phyloP scores from a whole-genome alignment of 2,797 vertebrate species.

The Rousettus madagascariensis region DNA sequence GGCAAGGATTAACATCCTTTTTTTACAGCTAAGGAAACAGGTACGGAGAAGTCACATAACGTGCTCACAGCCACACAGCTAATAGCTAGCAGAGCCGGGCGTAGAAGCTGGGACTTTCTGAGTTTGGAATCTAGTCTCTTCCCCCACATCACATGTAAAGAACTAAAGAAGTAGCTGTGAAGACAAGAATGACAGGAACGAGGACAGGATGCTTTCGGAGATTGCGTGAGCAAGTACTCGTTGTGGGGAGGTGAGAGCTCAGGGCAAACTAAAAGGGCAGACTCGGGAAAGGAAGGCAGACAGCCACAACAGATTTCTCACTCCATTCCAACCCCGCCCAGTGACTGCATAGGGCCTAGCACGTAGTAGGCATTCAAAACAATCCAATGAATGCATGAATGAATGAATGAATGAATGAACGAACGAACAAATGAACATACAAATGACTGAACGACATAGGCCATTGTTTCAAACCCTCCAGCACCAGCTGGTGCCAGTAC shows the following conservation, averaged over 20 bases:
- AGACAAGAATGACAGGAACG: neutral
- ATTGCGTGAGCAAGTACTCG: neutral
- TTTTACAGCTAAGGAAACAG: constrained; percentile 51
- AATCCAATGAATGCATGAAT: neutral
- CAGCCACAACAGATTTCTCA: neutral
- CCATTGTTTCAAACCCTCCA: neutral
- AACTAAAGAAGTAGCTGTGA: neutral
- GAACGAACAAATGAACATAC: fast-evolving
- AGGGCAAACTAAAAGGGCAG: neutral
- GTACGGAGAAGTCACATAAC: neutral
- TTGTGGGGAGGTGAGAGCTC: too few species aligned
- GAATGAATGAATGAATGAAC: neutral
- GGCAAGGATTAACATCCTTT: neutral
- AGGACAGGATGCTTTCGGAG: neutral
- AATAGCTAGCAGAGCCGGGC: neutral
- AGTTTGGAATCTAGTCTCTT: neutral
- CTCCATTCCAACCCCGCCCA: neutral
- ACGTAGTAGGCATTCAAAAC: neutral
- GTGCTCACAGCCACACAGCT: neutral
- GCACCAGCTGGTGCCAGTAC: fast-evolving
- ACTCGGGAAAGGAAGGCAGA: too few species aligned
- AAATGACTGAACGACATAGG: neutral
- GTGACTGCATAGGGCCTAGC: neutral
- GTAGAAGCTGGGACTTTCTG: neutral
- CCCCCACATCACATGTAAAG: neutral